Evolutionary conservation across 1,140 invertebrate species (phyloP), one percentile per base, ranked within the genome.

Genomic region (Drosophila kanapiae): DNA sequence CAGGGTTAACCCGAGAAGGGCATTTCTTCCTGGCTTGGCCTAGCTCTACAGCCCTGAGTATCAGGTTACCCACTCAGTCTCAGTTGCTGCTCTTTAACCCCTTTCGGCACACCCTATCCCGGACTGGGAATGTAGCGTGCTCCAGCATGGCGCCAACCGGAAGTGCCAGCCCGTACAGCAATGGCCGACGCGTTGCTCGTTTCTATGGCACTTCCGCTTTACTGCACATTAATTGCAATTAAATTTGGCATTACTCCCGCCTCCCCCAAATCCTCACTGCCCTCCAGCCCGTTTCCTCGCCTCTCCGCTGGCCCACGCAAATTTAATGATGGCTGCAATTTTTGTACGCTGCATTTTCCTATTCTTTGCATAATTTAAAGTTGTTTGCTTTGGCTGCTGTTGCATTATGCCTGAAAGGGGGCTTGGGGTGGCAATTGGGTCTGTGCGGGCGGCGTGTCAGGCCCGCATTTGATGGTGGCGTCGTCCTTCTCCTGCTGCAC

Each of bases 161-260:
- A 86, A 86, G 70, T 82, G 75, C 65, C 43, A 75, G 70, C 67
- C 61, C 69, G 82, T 35, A 31, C 58, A 40, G 75, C 76, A 78
- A 40, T 70, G 64, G 75, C 65, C 75, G 18, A 48, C 69, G 53
- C 74, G 37, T 51, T 53, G 68, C 65, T 40, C 51, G 76, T 67
- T 82, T 82, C 72, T 63, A 71, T 68, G 76, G 77, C 64, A 80
- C 83, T 83, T 88, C 83, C 83, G 85, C 77, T 80, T 69, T 75
- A 79, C 65, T 87, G 80, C 63, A 75, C 84, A 84, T 87, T 87
- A 87, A 87, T 87, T 88, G 84, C 84, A 87, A 88, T 87, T 87
- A 84, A 88, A 87, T 87, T 87, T 87, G 84, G 69, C 77, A 80
- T 88, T 80, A 80, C 77, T 56, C 49, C 49, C 38, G 8, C 58